Evolutionary conservation across 1,140 invertebrate species (phyloP).

Genomic region (Arctopsyche grandis): DNA sequence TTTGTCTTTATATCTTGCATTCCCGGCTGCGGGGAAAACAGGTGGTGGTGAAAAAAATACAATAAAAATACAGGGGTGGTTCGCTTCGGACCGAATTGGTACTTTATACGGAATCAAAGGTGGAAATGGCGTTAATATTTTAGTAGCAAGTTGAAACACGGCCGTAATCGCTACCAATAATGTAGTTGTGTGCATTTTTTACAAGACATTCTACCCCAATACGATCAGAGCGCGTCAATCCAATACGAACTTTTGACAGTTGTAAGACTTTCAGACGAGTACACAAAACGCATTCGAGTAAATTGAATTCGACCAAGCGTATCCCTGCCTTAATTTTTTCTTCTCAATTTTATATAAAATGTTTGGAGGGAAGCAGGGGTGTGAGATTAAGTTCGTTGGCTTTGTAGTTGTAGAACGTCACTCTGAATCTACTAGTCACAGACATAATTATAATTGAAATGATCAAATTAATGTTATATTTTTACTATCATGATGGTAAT

Average conservation of each 20-base stretch:
- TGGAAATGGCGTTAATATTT: constrained; percentile 54
- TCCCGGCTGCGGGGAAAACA: neutral
- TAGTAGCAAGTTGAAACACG: constrained; percentile 18
- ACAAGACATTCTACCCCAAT: neutral
- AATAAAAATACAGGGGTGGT: neutral
- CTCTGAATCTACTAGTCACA: too few relatives aligned
- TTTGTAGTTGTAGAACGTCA: too few relatives aligned
- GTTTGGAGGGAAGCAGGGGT: too few relatives aligned
- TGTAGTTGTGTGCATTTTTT: neutral
- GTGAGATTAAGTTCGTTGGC: too few relatives aligned
- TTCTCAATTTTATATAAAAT: too few relatives aligned
- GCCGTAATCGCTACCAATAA: neutral
- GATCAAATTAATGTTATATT: too few relatives aligned
- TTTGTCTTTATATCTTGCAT: constrained; percentile 34
- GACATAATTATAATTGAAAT: too few relatives aligned
- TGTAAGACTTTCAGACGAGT: constrained; percentile 19
- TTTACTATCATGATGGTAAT: too few relatives aligned
- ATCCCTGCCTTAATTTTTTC: neutral
- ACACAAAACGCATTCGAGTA: constrained; percentile 47
- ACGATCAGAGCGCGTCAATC: neutral
- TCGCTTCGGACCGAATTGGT: constrained; percentile 30
- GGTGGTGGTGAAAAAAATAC: neutral
- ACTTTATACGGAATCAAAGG: constrained; percentile 50
- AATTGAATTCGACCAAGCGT: constrained; percentile 50
- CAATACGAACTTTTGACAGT: neutral